phyloP scores from a whole-genome alignment of 2,797 vertebrate genomes.

The Anabacerthia variegaticeps region DNA sequence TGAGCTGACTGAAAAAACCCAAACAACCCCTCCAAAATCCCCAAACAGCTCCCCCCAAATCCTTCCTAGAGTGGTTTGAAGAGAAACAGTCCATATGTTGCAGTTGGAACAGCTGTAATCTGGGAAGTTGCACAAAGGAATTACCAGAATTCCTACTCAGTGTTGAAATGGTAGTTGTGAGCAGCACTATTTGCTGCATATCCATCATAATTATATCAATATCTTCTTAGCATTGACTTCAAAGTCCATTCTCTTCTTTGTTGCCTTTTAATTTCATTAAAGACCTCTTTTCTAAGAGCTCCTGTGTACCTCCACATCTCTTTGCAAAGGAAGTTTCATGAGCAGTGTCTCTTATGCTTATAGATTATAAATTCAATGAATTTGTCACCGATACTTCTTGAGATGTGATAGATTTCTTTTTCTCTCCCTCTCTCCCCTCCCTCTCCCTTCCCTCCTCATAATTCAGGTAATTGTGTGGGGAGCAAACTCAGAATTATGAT shows the following conservation, averaged over 20 bases:
- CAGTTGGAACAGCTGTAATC: neutral
- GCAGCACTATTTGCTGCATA: neutral
- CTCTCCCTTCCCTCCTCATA: no score
- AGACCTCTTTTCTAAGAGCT: neutral
- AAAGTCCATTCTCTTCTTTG: neutral
- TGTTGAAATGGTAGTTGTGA: neutral
- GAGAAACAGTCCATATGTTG: neutral
- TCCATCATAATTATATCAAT: neutral
- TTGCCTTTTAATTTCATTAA: neutral
- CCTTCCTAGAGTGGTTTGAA: neutral
- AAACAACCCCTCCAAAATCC: fast-evolving
- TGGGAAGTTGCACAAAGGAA: neutral
- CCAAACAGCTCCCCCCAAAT: neutral
- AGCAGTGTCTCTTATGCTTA: neutral
- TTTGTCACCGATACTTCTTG: neutral
- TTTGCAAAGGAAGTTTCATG: neutral
- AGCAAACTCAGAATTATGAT: neutral
- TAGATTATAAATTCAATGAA: neutral
- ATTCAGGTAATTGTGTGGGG: neutral
- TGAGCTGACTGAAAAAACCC: neutral
- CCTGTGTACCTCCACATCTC: neutral
- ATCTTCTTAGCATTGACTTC: neutral
- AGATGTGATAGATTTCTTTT: neutral
- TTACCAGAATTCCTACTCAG: neutral
- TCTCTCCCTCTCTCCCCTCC: neutral